Evolutionary conservation across 2,113 vertebrate genomes (phyloP), one percentile per base, ranked within the genome.

Genomic region (Sigmodon hispidus): DNA sequence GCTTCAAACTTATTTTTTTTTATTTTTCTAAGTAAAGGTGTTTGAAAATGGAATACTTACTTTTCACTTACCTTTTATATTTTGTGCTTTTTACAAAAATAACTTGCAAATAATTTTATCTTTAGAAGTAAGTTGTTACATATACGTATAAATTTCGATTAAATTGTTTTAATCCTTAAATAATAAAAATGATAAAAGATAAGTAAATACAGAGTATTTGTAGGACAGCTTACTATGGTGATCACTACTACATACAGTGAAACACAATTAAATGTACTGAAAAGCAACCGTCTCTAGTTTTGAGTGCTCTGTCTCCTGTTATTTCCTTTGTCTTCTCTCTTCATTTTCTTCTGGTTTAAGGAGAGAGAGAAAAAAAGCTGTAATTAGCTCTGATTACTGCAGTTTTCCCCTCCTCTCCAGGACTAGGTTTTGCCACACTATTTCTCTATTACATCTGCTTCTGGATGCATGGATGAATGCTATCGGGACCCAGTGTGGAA

Each of bases 91-190:
- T 67, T 67, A 48, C 31, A 69, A 69, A 67, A 50, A 50, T 52
- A 69, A 87, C 69, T 70, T 67, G 12, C 11, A 50, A 67, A 43
- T 63, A 24, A 87, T 52, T 87, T 67, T 45, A 86, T 48, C 34
- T 87, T 95, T 19, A 90, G 65, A 94, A 87, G 61, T 75, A 48
- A 29, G 34, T 77, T 65, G 7, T 79, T 73, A 77, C 79, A 59
- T 52, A 92, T 84, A 45, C 19, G 21, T 31, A 29, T 29, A 76
- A 2, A 55, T 55, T 13, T 43, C 7, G 57, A 13, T 89, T 75
- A 75, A 93, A 57, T 55, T 79, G 40, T 43, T 83, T 83, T 59
- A 76, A 45, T 69, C 94, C 19, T 52, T 19, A 93, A 89, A 73
- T 72, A 7, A n/a, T 48, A 17, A 52, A 8, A 65, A 55, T 34